Evolutionary conservation across 2,113 vertebrate species (phyloP).

Genomic region (Antechinus stuartii): DNA sequence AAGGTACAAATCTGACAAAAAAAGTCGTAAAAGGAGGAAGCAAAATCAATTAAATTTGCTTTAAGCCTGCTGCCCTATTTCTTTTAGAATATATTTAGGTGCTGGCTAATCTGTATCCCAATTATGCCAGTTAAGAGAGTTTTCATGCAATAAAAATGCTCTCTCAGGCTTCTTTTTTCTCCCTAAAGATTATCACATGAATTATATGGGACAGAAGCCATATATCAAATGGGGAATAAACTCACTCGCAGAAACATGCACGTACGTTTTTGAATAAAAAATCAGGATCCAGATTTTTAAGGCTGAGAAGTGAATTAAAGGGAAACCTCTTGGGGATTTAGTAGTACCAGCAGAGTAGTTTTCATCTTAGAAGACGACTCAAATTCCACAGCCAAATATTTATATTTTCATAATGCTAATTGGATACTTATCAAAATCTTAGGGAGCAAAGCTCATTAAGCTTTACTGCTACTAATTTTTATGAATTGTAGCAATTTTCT

Average conservation of each 20-base stretch:
- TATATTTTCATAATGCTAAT: conserved; percentile 78
- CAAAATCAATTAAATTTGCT: not conserved
- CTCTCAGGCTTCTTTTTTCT: not conserved
- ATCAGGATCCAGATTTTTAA: conserved; percentile 39
- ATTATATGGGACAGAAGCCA: not conserved
- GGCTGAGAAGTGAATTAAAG: not conserved
- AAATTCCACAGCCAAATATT: conserved; percentile 77
- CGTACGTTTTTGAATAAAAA: conserved; percentile 55
- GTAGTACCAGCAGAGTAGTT: conserved; percentile 68
- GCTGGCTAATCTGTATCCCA: not conserved
- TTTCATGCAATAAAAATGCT: not conserved
- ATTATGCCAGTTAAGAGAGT: not conserved
- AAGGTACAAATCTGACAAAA: not conserved
- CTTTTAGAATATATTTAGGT: not conserved
- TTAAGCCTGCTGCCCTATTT: not conserved
- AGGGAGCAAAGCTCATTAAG: not conserved
- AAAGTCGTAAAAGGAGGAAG: not conserved
- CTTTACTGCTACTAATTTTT: not conserved
- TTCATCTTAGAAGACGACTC: conserved; percentile 80
- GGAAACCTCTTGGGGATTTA: conserved; percentile 36
- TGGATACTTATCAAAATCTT: conserved; percentile 54
- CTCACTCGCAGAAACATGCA: conserved; percentile 19
- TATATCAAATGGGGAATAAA: not conserved
- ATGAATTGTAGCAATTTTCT: not conserved
- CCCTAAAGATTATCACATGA: not conserved